Evolutionary conservation across 1,140 invertebrate genomes (phyloP).

Genomic region (Penaeus vannamei): DNA sequence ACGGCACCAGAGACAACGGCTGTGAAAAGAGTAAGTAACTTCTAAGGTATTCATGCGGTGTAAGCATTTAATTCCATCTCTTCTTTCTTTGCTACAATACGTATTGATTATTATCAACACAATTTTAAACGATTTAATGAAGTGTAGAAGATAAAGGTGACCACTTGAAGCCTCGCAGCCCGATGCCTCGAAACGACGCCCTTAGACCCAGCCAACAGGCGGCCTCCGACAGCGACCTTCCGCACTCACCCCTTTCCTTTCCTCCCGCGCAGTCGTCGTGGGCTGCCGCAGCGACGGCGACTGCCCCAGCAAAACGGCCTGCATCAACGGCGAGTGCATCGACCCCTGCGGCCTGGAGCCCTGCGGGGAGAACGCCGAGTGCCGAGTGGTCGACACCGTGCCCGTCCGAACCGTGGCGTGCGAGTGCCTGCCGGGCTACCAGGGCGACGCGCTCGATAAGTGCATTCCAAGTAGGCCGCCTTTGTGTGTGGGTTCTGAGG

Average conservation of each 20-base stretch:
- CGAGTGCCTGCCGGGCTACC: slow-evolving; percentile 69
- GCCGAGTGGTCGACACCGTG: slow-evolving; percentile 84
- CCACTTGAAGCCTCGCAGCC: too few relatives aligned
- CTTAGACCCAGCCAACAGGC: too few relatives aligned
- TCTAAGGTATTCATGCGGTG: not conserved
- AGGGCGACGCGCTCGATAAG: slow-evolving; percentile 70
- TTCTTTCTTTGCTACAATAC: too few relatives aligned
- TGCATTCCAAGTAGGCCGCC: slow-evolving; percentile 70
- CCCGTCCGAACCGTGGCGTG: slow-evolving; percentile 76
- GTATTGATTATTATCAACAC: too few relatives aligned
- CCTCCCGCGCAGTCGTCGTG: slow-evolving; percentile 69
- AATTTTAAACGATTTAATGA: too few relatives aligned
- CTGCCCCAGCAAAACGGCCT: slow-evolving; percentile 68
- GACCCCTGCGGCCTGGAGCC: slow-evolving; percentile 68
- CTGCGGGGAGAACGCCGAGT: slow-evolving; percentile 79
- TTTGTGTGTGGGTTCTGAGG: too few relatives aligned
- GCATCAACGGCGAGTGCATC: slow-evolving; percentile 68
- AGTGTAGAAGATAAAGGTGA: too few relatives aligned
- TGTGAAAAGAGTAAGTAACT: slow-evolving; percentile 69
- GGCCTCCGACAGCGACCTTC: too few relatives aligned
- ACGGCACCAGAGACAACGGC: slow-evolving; percentile 81
- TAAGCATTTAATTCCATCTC: too few relatives aligned
- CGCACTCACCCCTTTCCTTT: slow-evolving; percentile 42
- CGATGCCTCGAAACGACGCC: too few relatives aligned
- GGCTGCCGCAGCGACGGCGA: slow-evolving; percentile 69